Conservation (phyloP, 2,797 vertebrate species). For the Heliangelus exortis region DNA sequence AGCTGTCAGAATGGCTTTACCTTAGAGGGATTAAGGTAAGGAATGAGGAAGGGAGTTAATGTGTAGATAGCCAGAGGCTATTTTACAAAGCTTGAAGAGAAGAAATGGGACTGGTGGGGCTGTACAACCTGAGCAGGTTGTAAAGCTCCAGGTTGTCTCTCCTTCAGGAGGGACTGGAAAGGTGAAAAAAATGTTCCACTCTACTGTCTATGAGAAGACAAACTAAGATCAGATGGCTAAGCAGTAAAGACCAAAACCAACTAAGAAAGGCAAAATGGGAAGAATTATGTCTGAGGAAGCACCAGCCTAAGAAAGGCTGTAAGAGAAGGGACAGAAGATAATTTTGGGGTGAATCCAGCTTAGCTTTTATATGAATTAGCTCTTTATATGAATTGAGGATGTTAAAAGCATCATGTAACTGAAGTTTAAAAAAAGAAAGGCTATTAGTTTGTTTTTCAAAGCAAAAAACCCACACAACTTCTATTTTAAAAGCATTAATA, state of each 20-base stretch:
- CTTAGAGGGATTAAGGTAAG: not conserved
- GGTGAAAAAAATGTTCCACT: not conserved
- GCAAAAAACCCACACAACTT: accelerated
- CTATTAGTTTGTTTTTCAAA: not conserved
- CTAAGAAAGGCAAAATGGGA: not conserved
- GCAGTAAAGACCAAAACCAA: not conserved
- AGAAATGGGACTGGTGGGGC: not conserved
- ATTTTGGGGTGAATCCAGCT: not conserved
- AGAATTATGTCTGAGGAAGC: not conserved
- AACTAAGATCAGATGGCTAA: not conserved
- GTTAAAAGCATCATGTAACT: not conserved
- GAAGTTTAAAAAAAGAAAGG: not conserved
- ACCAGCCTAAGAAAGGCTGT: not conserved
- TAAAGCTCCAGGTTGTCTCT: not conserved
- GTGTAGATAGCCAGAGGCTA: not conserved
- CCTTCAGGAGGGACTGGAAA: not conserved
- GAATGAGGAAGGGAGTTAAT: not conserved
- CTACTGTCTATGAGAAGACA: not conserved
- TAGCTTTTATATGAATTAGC: too few species aligned
- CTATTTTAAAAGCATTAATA: not conserved
- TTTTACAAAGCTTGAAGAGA: not conserved
- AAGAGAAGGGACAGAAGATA: not conserved
- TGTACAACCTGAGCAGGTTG: not conserved
- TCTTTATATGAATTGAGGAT: not conserved
- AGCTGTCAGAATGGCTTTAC: not conserved